These are phyloP conservation scores for Arctocebus calabarensis DNA, from an alignment of 2,797 vertebrate genomes.

Conservation along the genomic window DNA sequence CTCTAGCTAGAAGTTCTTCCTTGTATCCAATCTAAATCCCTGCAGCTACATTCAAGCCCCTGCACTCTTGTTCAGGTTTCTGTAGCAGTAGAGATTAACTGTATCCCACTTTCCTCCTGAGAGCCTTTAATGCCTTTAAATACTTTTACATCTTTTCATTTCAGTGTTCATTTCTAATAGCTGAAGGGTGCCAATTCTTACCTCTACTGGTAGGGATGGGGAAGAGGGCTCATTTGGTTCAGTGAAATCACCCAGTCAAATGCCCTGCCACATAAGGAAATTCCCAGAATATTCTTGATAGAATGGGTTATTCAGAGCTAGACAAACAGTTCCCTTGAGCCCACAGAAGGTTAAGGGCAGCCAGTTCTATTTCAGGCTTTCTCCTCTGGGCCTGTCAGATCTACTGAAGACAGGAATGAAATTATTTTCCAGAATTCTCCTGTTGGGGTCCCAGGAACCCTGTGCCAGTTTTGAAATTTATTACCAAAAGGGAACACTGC, in stretches of 20 bases:
- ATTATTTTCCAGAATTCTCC: slow-evolving; percentile 52
- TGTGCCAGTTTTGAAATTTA: neutral
- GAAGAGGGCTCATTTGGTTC: neutral
- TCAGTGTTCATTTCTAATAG: neutral
- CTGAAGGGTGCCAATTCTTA: neutral
- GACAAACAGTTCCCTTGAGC: slow-evolving; percentile 65
- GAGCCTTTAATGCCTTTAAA: neutral
- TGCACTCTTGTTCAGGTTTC: slow-evolving; percentile 8
- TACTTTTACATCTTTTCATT: neutral
- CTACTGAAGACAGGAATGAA: slow-evolving; percentile 50
- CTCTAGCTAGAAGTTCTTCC: slow-evolving; percentile 10
- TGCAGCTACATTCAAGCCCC: neutral
- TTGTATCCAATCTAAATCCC: neutral
- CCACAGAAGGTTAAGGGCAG: slow-evolving; percentile 32
- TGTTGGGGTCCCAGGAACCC: neutral
- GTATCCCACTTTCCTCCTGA: neutral
- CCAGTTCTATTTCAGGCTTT: slow-evolving; percentile 73
- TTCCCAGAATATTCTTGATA: slow-evolving; percentile 61
- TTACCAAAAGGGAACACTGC: neutral
- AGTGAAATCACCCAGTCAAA: neutral
- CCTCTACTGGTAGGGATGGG: neutral
- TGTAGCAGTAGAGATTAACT: neutral
- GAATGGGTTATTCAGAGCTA: slow-evolving; percentile 65
- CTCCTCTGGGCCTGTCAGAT: slow-evolving; percentile 35
- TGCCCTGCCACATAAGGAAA: slow-evolving; percentile 64